A percentile compares a stretch with the other conserved stretches of the same genome.
Conservation (phyloP, 1,140 invertebrate species). For the Melanaphis sacchari region DNA sequence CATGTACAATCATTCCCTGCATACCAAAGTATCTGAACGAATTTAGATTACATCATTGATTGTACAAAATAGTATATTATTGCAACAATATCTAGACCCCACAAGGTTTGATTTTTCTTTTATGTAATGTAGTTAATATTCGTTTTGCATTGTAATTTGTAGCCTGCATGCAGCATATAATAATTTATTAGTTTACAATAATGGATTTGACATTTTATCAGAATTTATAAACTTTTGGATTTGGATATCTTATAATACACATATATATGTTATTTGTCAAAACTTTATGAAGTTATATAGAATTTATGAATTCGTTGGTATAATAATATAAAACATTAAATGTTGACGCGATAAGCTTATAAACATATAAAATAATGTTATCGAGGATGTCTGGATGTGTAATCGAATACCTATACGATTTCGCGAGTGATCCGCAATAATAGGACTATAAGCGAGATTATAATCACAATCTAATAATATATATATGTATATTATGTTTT, state of each 20-base stretch:
- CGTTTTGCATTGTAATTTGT: not conserved
- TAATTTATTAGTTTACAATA: not conserved
- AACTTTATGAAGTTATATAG: not conserved
- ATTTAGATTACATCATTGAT: not conserved
- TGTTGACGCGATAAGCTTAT: not conserved
- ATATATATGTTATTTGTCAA: not conserved
- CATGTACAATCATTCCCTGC: too few species aligned
- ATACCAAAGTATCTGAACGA: not conserved
- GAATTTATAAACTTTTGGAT: not conserved
- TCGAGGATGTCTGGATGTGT: not conserved
- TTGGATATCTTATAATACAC: not conserved
- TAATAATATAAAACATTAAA: not conserved
- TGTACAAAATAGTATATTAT: not conserved
- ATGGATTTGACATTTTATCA: not conserved
- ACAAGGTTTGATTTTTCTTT: not conserved
- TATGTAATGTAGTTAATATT: not conserved
- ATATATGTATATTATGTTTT: not conserved
- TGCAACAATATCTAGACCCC: not conserved
- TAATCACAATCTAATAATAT: conserved; percentile 1
- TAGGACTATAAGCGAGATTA: conserved; percentile 33
- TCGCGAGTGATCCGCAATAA: not conserved
- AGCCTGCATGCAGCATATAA: not conserved
- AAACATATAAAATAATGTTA: not conserved
- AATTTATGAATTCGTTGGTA: not conserved
- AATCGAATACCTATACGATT: conserved; percentile 37